phyloP scores from a whole-genome alignment of 2,888 invertebrate species.

The Sminthurinus aureus region DNA sequence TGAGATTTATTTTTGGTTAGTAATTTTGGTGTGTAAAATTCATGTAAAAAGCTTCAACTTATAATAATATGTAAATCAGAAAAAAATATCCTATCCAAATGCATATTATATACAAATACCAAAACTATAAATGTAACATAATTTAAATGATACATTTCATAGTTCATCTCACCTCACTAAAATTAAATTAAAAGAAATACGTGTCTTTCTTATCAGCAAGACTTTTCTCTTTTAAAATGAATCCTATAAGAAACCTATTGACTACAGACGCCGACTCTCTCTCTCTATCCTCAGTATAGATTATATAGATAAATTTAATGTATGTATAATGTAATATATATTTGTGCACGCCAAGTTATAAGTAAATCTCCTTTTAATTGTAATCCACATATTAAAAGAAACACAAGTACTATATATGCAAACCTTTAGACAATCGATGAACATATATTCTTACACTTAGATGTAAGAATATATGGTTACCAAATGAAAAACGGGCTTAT shows the following conservation, averaged over 20 bases:
- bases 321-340: not conserved
- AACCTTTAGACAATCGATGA: constrained; percentile 41
- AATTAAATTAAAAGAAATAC: not conserved
- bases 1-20: too few relatives aligned
- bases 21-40: too few relatives aligned
- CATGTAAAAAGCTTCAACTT: too few relatives aligned
- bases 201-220: too few relatives aligned
- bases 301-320: not conserved
- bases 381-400: constrained; percentile 8
- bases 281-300: not conserved
- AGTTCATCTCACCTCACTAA: too few relatives aligned
- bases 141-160: too few relatives aligned
- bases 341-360: not conserved
- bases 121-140: too few relatives aligned
- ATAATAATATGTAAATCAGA: too few relatives aligned
- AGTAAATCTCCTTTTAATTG: not conserved
- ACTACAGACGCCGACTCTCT: not conserved
- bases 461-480: constrained; percentile 30
- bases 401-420: constrained; percentile 8
- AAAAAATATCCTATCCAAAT: too few relatives aligned
- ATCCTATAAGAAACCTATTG: not conserved
- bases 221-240: not conserved
- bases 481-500: constrained; percentile 40
- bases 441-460: constrained; percentile 18
- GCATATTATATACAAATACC: too few relatives aligned